Conservation (phyloP, 2,888 invertebrate genomes). For the Tipula helvola region DNA sequence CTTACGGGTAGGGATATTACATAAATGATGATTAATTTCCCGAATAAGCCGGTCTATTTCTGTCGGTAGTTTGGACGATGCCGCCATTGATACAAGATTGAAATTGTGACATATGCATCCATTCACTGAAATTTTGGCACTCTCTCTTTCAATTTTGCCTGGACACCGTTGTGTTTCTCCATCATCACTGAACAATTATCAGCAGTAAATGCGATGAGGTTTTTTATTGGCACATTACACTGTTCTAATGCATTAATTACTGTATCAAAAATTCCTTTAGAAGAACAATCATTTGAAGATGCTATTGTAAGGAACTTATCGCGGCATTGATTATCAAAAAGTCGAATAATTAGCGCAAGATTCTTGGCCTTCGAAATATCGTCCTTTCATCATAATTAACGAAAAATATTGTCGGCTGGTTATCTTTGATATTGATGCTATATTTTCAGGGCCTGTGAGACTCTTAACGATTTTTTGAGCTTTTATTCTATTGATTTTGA, state of each 20-base stretch:
- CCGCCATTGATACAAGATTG: background rate
- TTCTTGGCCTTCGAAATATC: no score
- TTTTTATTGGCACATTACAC: background rate
- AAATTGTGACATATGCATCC: background rate
- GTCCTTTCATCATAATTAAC: no score
- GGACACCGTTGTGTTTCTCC: background rate
- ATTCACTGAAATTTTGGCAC: background rate
- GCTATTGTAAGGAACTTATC: background rate
- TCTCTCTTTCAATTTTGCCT: background rate
- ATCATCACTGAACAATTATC: no score
- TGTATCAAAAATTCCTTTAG: background rate
- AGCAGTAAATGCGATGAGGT: background rate
- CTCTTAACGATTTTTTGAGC: background rate
- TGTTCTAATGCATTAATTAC: background rate
- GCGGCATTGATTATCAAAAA: background rate
- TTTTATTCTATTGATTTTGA: background rate
- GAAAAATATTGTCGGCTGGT: no score
- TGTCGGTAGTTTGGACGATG: background rate
- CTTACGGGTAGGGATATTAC: no score
- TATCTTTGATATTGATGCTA: no score
- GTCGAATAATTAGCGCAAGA: no score
- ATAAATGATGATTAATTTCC: background rate
- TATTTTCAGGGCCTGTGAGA: background rate
- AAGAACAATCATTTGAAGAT: background rate
- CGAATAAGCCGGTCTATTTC: background rate